Evolutionary conservation across 2,113 vertebrate genomes (phyloP).

Genomic region (Tachysurus vachellii): DNA sequence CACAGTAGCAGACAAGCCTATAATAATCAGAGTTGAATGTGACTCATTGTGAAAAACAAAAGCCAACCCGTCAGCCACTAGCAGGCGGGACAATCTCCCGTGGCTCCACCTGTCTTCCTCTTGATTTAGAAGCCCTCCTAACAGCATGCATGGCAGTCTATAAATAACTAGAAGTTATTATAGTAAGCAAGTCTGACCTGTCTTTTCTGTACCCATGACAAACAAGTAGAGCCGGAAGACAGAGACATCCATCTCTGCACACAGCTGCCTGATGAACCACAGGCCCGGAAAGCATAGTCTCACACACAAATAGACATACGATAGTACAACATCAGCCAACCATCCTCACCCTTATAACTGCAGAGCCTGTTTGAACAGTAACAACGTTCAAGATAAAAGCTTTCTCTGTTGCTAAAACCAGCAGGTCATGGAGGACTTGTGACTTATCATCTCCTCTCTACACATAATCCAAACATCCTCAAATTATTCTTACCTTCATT

Average conservation of each 20-base stretch:
- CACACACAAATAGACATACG: slow-evolving; percentile 18
- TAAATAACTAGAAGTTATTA: slow-evolving; percentile 48
- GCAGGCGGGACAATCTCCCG: not conserved
- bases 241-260: slow-evolving; percentile 42
- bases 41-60: not conserved
- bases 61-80: not conserved
- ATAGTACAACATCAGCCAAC: slow-evolving; percentile 3
- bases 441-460: not conserved
- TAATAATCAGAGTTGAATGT: not conserved
- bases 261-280: slow-evolving; percentile 36
- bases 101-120: slow-evolving; percentile 7
- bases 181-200: slow-evolving; percentile 39
- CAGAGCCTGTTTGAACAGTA: not conserved
- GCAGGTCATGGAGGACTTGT: not conserved
- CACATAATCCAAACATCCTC: not conserved
- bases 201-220: slow-evolving; percentile 38
- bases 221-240: slow-evolving; percentile 45
- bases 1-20: not conserved
- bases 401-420: not conserved
- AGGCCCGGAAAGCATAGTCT: slow-evolving; percentile 31
- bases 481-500: not conserved
- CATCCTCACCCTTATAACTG: not conserved
- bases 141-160: slow-evolving; percentile 35
- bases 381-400: not conserved
- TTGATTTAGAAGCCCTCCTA: slow-evolving; percentile 11